Conservation (phyloP, 2,797 vertebrate genomes). For the Paratrypauchen microcephalus region DNA sequence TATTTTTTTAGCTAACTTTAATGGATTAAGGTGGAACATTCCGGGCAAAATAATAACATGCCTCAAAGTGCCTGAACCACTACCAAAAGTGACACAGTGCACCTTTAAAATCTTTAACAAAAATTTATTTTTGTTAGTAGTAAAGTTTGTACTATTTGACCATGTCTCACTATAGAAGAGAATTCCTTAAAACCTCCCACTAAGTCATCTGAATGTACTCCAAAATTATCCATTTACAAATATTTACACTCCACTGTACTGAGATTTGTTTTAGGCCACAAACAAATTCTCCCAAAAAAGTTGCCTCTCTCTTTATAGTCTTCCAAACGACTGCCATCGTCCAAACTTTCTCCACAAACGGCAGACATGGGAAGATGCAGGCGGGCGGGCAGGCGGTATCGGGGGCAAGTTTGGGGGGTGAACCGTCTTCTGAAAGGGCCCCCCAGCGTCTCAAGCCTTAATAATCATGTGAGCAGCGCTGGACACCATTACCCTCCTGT, state of each 20-base stretch:
- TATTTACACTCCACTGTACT: background rate
- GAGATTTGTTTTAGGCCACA: slow-evolving; percentile 45
- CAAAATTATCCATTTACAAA: background rate
- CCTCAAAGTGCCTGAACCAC: background rate
- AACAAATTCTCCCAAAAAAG: slow-evolving; percentile 45
- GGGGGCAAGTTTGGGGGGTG: slow-evolving; percentile 2
- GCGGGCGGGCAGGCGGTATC: slow-evolving; percentile 43
- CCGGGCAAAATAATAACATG: too few species aligned
- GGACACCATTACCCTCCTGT: slow-evolving; percentile 84
- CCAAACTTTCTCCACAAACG: slow-evolving; percentile 68
- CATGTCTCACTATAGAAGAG: background rate
- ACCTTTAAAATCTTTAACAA: background rate
- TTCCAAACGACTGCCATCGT: slow-evolving; percentile 69
- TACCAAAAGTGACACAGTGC: background rate
- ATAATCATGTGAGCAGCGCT: slow-evolving; percentile 83
- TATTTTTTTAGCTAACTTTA: background rate
- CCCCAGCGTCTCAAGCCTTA: slow-evolving; percentile 79
- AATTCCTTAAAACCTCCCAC: background rate
- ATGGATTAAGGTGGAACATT: too few species aligned
- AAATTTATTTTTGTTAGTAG: background rate
- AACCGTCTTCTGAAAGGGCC: slow-evolving; percentile 74
- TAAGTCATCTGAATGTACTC: background rate
- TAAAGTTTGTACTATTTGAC: too few species aligned
- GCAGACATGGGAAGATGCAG: slow-evolving; percentile 66
- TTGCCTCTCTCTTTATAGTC: slow-evolving; percentile 60